phyloP scores from a whole-genome alignment of 2,797 vertebrate genomes.

The Alectoris magna region DNA sequence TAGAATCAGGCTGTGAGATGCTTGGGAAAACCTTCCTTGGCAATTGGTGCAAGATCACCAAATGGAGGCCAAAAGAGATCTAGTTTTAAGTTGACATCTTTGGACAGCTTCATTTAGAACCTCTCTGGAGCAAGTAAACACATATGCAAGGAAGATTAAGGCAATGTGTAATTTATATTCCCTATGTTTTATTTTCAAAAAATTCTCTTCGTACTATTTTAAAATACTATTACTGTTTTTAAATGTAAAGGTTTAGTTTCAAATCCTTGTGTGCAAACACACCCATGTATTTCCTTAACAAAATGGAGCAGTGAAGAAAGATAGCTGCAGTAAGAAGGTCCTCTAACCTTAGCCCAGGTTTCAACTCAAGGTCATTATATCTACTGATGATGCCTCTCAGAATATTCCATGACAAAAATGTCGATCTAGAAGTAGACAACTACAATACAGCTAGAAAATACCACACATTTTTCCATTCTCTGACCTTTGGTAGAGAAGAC shows the following conservation, averaged over 20 bases:
- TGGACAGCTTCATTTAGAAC: background rate
- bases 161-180: background rate
- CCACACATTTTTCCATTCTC: background rate
- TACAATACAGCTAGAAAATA: too few species aligned
- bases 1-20: background rate
- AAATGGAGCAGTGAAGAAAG: too few species aligned
- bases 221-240: background rate
- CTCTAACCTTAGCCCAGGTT: too few species aligned
- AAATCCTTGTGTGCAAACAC: too few species aligned
- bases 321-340: too few species aligned
- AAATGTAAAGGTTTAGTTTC: too few species aligned
- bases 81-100: background rate
- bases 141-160: background rate
- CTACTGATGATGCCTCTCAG: too few species aligned
- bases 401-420: too few species aligned
- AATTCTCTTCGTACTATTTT: background rate
- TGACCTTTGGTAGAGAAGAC: background rate
- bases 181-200: too few species aligned
- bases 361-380: too few species aligned
- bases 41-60: background rate
- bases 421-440: too few species aligned
- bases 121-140: background rate
- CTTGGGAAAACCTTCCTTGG: background rate
- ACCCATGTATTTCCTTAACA: too few species aligned
- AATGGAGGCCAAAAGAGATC: background rate